Percentiles rank a stretch among this genome's conserved stretches.
Conservation (phyloP, 2,113 vertebrate genomes). For the Chaetops frenatus region DNA sequence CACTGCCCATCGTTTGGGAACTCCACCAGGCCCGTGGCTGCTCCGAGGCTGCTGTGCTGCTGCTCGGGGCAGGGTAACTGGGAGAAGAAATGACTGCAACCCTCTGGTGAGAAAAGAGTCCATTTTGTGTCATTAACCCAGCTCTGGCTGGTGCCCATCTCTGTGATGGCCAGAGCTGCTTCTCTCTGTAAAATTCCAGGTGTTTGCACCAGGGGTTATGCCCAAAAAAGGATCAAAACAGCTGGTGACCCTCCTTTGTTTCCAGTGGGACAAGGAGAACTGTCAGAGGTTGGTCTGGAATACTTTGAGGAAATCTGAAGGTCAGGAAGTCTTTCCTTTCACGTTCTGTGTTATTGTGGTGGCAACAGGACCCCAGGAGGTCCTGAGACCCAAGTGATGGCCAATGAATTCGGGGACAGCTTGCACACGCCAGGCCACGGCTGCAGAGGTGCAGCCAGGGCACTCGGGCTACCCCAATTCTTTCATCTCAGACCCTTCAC, state of each 20-base stretch:
- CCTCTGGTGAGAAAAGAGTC: neutral
- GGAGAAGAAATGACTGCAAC: neutral
- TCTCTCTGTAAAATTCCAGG: neutral
- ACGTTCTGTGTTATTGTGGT: neutral
- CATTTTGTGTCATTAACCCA: neutral
- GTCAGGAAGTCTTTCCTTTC: neutral
- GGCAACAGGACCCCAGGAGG: neutral
- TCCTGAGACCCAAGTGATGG: accelerated
- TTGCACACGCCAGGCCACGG: accelerated
- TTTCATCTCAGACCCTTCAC: accelerated
- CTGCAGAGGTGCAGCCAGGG: accelerated
- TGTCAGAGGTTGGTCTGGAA: neutral
- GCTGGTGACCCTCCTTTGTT: neutral
- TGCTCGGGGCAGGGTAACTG: neutral
- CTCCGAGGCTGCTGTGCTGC: neutral
- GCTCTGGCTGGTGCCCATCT: accelerated
- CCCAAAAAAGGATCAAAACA: neutral
- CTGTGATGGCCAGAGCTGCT: neutral
- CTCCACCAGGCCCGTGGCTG: neutral
- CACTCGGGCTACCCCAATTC: neutral
- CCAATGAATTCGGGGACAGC: no score
- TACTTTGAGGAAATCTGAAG: neutral
- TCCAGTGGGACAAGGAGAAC: neutral
- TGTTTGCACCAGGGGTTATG: neutral
- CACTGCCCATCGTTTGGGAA: neutral